These are phyloP conservation scores for Syrista parreyssii DNA, from an alignment of 2,888 invertebrate genomes.

Conservation along the genomic window DNA sequence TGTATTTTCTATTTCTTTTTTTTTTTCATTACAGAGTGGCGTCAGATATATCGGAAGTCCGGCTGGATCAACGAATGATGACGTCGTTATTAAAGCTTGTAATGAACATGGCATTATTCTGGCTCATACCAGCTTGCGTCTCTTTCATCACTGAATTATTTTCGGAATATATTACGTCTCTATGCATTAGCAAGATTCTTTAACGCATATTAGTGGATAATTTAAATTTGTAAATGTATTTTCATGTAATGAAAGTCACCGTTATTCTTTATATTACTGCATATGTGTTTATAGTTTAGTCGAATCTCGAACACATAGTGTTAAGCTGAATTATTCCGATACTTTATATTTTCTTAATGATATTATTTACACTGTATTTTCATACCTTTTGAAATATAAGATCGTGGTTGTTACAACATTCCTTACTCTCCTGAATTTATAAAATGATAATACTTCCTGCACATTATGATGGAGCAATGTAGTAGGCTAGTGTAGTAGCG, in stretches of 20 bases:
- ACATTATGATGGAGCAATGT: not conserved
- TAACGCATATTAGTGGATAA: too few species aligned
- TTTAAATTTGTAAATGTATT: not conserved
- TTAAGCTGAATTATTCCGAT: not conserved
- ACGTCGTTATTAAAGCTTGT: constrained; percentile 89
- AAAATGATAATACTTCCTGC: not conserved
- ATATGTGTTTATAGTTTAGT: not conserved
- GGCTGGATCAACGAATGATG: constrained; percentile 93
- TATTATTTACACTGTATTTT: not conserved
- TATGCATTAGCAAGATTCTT: too few species aligned
- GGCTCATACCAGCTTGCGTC: constrained; percentile 88
- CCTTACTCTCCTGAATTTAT: not conserved
- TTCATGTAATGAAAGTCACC: not conserved
- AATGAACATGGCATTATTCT: constrained; percentile 89
- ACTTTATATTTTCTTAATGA: not conserved
- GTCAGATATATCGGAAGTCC: constrained; percentile 95
- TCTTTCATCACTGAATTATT: constrained; percentile 89
- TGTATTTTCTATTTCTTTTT: constrained; percentile 36
- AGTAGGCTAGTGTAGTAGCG: not conserved
- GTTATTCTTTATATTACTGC: not conserved
- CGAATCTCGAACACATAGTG: not conserved
- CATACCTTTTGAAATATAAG: not conserved
- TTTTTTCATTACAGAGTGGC: constrained; percentile 79
- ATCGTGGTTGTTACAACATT: not conserved
- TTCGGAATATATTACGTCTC: not conserved